Evolutionary conservation across 2,797 vertebrate genomes (phyloP), one percentile per base, ranked within the genome.

Genomic region (Brachyalestes nurse): DNA sequence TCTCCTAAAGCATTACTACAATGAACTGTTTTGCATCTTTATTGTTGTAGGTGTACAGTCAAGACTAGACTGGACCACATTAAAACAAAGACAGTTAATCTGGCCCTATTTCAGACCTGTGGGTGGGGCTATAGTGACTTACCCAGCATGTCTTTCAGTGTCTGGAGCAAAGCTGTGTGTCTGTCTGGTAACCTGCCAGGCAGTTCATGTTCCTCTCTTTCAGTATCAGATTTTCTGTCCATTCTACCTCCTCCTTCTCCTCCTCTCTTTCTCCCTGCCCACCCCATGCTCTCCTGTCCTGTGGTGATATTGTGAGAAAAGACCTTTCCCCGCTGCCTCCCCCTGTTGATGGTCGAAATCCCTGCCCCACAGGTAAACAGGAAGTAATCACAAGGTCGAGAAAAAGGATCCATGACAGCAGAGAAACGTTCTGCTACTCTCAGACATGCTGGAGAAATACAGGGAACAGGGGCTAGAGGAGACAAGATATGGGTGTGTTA

Each of bases 341-440:
- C 86, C 64, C 49, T 14, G 42, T 81, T 61, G 84, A 81, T 19
- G 34, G 42, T 79, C 65, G 65, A 77, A 51, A 58, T 82, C 28
- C 86, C 81, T n/a, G 90, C 81, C 25, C 92, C 91, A 87, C 97
- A 99, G 38, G 91, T 87, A 64, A 92, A 95, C 81, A 91, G 80
- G 90, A 95, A 97, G 93, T 97, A 97, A 89, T 98, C 94, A 83
- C 97, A 99, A 57, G 96, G 96, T 60, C 88, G 89, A 28, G 82
- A 85, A 78, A 93, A 96, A 47, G 90, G 92, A 88, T 98, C 96
- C 8, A 91, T 85, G 14, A 90, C 92, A 49, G 79, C 81, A 86
- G 93, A 88, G 62, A 97, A 88, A 51, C n/a, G 91, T 21, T 83
- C 86, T 53, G 93, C 86, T 47, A 94, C 92, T 69, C 75, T 77